Base-by-base conservation (phyloP, 2,888 invertebrate species). In the Drosophila nr. perissopoda region DNA sequence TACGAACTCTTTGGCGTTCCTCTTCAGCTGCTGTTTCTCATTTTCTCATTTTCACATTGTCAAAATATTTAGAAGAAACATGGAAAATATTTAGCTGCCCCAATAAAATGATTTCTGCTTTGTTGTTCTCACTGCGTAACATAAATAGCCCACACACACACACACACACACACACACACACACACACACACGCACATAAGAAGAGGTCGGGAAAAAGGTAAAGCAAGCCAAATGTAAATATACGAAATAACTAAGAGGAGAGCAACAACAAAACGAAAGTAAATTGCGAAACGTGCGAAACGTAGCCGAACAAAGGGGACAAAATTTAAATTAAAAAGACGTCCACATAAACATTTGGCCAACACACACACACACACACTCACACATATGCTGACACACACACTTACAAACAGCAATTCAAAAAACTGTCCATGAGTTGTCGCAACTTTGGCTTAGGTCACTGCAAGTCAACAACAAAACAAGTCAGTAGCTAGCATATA, bases 251-350 rank as follows among this genome's bases (percentile, higher is more conserved):
- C 85, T 71, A 77, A 84, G 69, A 66, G 68, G 60, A 66, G 34
- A 59, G 56, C 60, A 49, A 48, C 54, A 75, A 42, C 67, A 58
- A 56, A 76, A 68, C 67, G 76, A 73, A 51, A 38, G 49, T 51
- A 65, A 80, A 86, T 72, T 83, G 72, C 78, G 81, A 81, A 70
- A 74, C 77, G 76, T 76, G 74, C 72, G 69, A 72, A 71, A 75
- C 69, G 69, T 69, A 53, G 60, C 59, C 45, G 65, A 36, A 38
- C 68, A 66, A 63, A 83, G 71, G 51, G 68, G 78, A 69, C 73
- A 63, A 79, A 80, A 74, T 86, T 85, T 80, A 89, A 86, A 89
- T 86, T 89, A 86, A 89, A 89, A 86, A 89, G 80, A 87, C 76
- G 84, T 89, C 78, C 77, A 86, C 87, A 89, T 78, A 81, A 76